phyloP scores from a whole-genome alignment of 2,888 invertebrate genomes.

The Pristionchus fissidentatus region DNA sequence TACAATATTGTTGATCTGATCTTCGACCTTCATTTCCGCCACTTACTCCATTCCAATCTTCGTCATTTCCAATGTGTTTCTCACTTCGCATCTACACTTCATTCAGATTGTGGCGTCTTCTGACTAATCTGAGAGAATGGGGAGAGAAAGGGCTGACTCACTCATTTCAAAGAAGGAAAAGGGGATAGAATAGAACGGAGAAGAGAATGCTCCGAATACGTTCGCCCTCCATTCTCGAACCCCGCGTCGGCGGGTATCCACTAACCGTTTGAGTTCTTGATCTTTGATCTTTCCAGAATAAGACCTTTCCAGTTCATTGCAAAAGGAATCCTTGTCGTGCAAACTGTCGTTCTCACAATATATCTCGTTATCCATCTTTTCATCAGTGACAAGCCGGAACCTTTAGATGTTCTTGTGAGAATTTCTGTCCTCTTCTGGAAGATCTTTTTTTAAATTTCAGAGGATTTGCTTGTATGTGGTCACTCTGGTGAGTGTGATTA shows the following conservation, averaged over 20 bases:
- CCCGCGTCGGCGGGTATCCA: not conserved
- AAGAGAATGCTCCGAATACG: slow-evolving; percentile 20
- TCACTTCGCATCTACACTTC: too few relatives aligned
- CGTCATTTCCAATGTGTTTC: not conserved
- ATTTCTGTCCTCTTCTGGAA: too few relatives aligned
- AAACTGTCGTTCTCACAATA: not conserved
- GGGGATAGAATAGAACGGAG: slow-evolving; percentile 3
- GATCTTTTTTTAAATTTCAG: not conserved
- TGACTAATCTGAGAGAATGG: slow-evolving; percentile 34
- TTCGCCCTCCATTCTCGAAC: not conserved
- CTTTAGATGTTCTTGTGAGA: not conserved
- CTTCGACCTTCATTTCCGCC: too few relatives aligned
- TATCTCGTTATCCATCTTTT: not conserved
- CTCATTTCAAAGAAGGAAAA: not conserved
- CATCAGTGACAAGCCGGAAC: not conserved
- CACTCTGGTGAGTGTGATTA: not conserved
- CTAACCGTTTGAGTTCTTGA: not conserved
- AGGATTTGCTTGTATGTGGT: not conserved
- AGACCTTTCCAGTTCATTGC: not conserved
- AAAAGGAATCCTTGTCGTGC: not conserved
- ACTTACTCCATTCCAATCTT: not conserved
- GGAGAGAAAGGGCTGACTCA: slow-evolving; percentile 9
- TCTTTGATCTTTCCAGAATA: not conserved
- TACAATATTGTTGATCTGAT: too few relatives aligned
- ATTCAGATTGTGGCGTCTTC: not conserved